A percentile compares a stretch with the other conserved stretches of the same genome.
Conservation (phyloP, 1,140 invertebrate species). For the Drosophila parvula region DNA sequence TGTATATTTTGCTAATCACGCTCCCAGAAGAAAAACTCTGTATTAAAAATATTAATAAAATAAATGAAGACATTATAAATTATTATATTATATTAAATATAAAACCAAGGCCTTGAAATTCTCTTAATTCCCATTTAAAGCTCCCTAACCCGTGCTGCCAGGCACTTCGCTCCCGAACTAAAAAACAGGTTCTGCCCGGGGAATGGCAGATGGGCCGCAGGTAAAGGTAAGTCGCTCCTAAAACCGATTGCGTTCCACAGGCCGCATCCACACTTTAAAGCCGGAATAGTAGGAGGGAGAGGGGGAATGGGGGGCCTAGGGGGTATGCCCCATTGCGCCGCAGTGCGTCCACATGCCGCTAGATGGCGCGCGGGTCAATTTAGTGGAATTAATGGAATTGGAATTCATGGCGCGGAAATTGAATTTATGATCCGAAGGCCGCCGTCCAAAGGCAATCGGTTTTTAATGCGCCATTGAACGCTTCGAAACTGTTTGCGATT, state of each 20-base stretch:
- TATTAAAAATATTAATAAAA: background rate
- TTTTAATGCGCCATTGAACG: slow-evolving; percentile 83
- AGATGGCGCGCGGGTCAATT: slow-evolving; percentile 83
- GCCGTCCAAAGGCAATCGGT: slow-evolving; percentile 63
- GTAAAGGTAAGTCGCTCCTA: slow-evolving; percentile 45
- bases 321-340: slow-evolving; percentile 38
- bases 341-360: slow-evolving; percentile 75
- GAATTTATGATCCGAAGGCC: slow-evolving; percentile 65
- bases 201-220: slow-evolving; percentile 29
- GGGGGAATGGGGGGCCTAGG: background rate
- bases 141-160: slow-evolving; percentile 7
- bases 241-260: slow-evolving; percentile 66
- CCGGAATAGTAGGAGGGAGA: background rate
- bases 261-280: slow-evolving; percentile 58
- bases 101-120: background rate
- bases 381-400: slow-evolving; percentile 84
- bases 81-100: no score
- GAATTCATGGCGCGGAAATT: slow-evolving; percentile 83
- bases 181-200: slow-evolving; percentile 56
- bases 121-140: slow-evolving; percentile 3
- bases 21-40: background rate
- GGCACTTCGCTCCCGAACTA: slow-evolving; percentile 44
- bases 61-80: background rate
- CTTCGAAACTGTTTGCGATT: slow-evolving; percentile 77
- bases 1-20: background rate